phyloP scores from a whole-genome alignment of 2,797 vertebrate genomes.

The Gallinago nigripennis region DNA sequence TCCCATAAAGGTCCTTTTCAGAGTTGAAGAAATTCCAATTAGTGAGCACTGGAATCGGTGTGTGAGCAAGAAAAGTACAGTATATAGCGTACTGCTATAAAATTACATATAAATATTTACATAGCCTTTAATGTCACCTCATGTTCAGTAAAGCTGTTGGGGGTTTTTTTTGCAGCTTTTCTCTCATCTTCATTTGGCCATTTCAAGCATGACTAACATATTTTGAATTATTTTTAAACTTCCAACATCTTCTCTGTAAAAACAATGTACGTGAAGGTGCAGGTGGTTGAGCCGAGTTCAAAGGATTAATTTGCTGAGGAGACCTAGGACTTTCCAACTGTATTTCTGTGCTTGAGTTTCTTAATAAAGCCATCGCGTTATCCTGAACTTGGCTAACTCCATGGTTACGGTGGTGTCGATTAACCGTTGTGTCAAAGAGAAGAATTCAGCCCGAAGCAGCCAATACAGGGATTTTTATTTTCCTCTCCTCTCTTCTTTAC shows the following conservation, averaged over 20 bases:
- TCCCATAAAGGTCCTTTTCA: conserved; percentile 37
- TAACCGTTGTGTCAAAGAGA: conserved; percentile 15
- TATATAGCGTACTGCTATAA: background rate
- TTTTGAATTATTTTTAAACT: conserved; percentile 41
- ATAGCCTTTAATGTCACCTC: conserved; percentile 26
- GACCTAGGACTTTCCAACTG: conserved; percentile 25
- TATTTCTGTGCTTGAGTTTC: conserved; percentile 34
- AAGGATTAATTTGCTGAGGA: conserved; percentile 15
- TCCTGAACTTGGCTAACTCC: conserved; percentile 32
- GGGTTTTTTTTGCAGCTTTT: background rate
- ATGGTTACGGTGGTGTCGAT: conserved; percentile 17
- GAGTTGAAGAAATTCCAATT: conserved; percentile 8
- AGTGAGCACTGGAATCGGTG: background rate
- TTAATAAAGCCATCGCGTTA: conserved; percentile 16
- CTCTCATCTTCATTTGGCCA: conserved; percentile 9
- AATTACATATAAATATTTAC: conserved; percentile 40
- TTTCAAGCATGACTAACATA: conserved; percentile 32
- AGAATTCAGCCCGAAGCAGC: background rate
- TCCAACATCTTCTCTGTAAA: conserved; percentile 2
- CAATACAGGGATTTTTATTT: conserved; percentile 28
- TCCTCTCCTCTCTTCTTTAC: background rate
- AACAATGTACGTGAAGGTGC: background rate
- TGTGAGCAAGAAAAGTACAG: conserved; percentile 5
- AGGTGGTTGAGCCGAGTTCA: conserved; percentile 39
- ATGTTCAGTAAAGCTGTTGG: background rate